A percentile compares a stretch with the other conserved stretches of the same genome.
These are phyloP conservation scores for Argyrosomus regius DNA, from an alignment of 2,797 vertebrate species.

Conservation along the genomic window DNA sequence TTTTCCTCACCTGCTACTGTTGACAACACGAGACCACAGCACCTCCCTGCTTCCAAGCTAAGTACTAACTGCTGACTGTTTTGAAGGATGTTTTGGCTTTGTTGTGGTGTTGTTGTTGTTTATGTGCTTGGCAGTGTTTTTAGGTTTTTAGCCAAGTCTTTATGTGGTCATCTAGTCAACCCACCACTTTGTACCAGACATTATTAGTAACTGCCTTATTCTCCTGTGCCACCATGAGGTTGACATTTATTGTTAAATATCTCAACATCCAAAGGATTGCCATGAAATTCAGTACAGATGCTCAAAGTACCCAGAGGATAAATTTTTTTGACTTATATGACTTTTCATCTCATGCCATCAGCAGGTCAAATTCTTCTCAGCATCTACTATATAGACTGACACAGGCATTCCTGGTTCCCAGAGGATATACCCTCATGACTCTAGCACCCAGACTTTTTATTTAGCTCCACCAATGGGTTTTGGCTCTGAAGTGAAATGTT, in stretches of 20 bases:
- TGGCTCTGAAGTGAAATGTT: background rate
- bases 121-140: background rate
- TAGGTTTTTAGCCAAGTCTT: too few relatives aligned
- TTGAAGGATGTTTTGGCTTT: background rate
- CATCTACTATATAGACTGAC: background rate
- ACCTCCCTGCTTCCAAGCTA: background rate
- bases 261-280: too few relatives aligned
- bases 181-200: background rate
- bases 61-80: background rate
- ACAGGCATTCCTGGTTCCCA: background rate
- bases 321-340: too few relatives aligned
- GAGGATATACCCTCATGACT: background rate
- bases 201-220: background rate
- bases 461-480: background rate
- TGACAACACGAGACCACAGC: background rate
- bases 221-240: background rate
- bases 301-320: too few relatives aligned
- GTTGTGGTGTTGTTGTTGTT: background rate
- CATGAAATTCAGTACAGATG: too few relatives aligned
- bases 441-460: background rate
- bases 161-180: background rate
- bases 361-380: background rate
- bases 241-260: background rate
- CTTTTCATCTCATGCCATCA: too few relatives aligned
- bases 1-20: background rate